phyloP scores from a whole-genome alignment of 2,797 vertebrate species.

The Diplodus sargus region DNA sequence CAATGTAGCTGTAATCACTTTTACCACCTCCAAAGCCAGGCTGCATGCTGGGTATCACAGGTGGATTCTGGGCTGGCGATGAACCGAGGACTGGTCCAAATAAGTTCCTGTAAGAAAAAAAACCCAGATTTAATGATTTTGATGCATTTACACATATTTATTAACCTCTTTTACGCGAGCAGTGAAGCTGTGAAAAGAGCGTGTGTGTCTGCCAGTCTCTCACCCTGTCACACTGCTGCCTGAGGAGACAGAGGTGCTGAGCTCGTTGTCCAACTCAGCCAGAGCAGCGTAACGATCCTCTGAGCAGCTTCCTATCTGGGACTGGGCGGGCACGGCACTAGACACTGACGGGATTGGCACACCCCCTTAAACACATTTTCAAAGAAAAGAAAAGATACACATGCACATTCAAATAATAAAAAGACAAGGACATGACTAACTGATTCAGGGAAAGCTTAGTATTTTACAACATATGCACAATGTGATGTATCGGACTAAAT shows the following conservation, averaged over 20 bases:
- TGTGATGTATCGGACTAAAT: conserved; percentile 2
- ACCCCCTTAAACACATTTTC: conserved; percentile 63
- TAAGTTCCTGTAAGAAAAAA: conserved; percentile 83
- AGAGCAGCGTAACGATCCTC: conserved; percentile 95
- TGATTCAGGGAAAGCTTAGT: not conserved
- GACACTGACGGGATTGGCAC: conserved; percentile 84
- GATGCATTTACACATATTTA: not conserved
- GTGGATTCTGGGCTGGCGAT: conserved; percentile 89
- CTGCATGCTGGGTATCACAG: conserved; percentile 89
- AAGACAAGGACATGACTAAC: not conserved
- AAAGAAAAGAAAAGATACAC: not conserved
- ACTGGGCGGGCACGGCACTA: conserved; percentile 81
- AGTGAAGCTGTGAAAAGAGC: conserved; percentile 1
- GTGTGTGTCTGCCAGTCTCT: conserved; percentile 46
- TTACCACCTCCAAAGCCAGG: conserved; percentile 92
- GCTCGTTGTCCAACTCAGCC: conserved; percentile 92
- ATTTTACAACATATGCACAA: not conserved
- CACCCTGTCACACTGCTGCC: conserved; percentile 85
- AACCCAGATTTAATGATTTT: not conserved
- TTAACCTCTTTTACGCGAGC: not conserved
- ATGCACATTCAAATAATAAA: not conserved
- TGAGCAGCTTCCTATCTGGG: conserved; percentile 78
- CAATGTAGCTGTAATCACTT: conserved; percentile 12
- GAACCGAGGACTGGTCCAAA: conserved; percentile 92
- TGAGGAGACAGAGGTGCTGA: conserved; percentile 88